Base-by-base conservation (phyloP, 2,797 vertebrate species). In the Lepilemur septentrionalis region DNA sequence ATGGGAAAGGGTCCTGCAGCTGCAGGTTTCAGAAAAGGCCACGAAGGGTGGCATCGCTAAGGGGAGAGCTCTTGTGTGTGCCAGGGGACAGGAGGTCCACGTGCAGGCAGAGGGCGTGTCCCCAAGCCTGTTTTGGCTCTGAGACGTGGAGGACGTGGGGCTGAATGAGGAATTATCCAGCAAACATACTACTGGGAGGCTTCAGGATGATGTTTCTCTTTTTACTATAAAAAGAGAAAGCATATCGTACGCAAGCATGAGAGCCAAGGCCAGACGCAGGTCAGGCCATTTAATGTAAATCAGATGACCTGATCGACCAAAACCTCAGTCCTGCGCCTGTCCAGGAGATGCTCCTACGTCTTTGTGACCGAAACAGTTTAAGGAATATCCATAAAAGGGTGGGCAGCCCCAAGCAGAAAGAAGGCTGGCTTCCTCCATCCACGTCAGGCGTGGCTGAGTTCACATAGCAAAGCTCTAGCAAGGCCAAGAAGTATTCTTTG, bases 31-130 rank as follows among this genome's bases (percentile, higher is more conserved):
- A 43, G 76, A 55, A 81, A 43, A 75, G 11, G 38, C 25, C 4
- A 0, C 0, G 1, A 10, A 3, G 32, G 41, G 18, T 23, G 2
- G 0, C 5, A 1, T 12, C 12, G 15, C n/a, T 0, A 17, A 25
- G 78, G 35, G 10, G 13, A 28, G 30, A 1, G 11, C 28, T 35
- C 50, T 59, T 12, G 1, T 0, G 2, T 1, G 50, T 10, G 30
- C 2, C 28, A 5, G 50, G 32, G 28, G 32, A 3, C 41, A 18
- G 5, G 48, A 14, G 48, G 14, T 43, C n/a, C 4, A 2, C 4
- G 7, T 0, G 0, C 59, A 73, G 75, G 55, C 25, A 5, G 25
- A 12, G 22, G 50, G 25, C 2, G 3, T 7, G 7, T 28, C 52
- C 23, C 30, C 7, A 30, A 28, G 38, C 22, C 61, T 13, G 0